These are phyloP conservation scores for Opisthograptis luteolata DNA, from an alignment of 2,888 invertebrate species.

Conservation along the genomic window DNA sequence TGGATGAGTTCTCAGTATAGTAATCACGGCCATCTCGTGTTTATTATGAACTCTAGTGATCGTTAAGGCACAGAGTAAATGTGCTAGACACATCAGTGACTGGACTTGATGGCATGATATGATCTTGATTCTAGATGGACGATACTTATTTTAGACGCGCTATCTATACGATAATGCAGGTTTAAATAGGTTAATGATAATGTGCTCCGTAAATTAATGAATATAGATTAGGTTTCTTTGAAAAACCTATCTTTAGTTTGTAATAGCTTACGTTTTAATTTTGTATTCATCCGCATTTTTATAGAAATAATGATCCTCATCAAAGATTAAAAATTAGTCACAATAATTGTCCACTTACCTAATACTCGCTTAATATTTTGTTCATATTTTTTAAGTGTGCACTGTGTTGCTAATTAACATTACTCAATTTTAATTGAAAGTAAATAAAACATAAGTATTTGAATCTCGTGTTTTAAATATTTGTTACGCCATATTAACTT, in stretches of 20 bases:
- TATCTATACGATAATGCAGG: neutral
- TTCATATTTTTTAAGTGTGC: too few species aligned
- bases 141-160: slow-evolving; percentile 3
- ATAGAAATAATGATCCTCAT: neutral
- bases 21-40: slow-evolving; percentile 44
- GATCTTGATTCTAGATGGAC: slow-evolving; percentile 40
- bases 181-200: slow-evolving; percentile 15
- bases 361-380: too few species aligned
- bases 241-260: slow-evolving; percentile 6
- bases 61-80: slow-evolving; percentile 52
- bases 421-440: too few species aligned
- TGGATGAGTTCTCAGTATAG: slow-evolving; percentile 37
- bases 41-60: slow-evolving; percentile 53
- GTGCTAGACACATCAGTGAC: slow-evolving; percentile 38
- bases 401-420: too few species aligned
- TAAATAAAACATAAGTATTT: too few species aligned
- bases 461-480: too few species aligned
- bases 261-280: neutral
- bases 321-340: too few species aligned
- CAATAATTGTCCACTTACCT: too few species aligned
- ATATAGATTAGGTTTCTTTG: slow-evolving; percentile 13
- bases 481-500: too few species aligned
- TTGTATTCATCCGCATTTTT: neutral
- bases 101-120: slow-evolving; percentile 30
- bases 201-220: slow-evolving; percentile 5